Base-by-base conservation (phyloP, 2,888 invertebrate genomes). In the Netelia virgata region DNA sequence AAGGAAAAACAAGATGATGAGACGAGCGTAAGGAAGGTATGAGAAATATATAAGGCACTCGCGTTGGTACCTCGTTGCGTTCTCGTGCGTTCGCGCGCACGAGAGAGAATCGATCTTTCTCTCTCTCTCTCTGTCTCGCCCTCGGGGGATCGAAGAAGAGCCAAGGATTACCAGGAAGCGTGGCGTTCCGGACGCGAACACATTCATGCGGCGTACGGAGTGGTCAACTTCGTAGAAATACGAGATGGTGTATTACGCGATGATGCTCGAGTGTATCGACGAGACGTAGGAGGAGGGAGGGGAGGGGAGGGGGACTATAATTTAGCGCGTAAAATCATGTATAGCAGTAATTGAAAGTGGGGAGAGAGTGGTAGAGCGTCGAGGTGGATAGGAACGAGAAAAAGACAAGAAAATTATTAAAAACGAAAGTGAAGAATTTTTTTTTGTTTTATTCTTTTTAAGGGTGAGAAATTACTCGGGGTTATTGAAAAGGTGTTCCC, bases 171-270 rank as follows among this genome's bases (percentile, higher is more conserved):
- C 84, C 82, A 75, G 82, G 82, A 84, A 84, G 82, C 82, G 57
- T 23, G 47, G 70, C 72, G 76, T 76, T 81, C 84, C 81, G 84
- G 73, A 84, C 76, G 76, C 84, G 72, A 59, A 72, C 61, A 73
- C 76, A 69, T 61, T 53, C 78, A 64, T 73, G 70, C 69, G 8
- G n/a, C 14, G 72, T 80, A 73, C 69, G 28, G 28, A 14, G 72
- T 80, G 84, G 81, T 82, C 78, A 78, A 82, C 74, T 82, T 82
- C 82, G 84, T 70, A 82, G 78, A 84, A 84, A 74, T 69, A 61
- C 69, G 47, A 23, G 57, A 74, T 69, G 69, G 74, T 81, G 74
- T 81, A 80, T 80, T 77, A 77, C 63, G 61, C 50, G 70, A 41
- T 28, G 28, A 66, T 69, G 41, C 36, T 36, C 66, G 10, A 14